A percentile compares a stretch with the other conserved stretches of the same genome.
Conservation (phyloP, 64 coral and sea anemone genomes). For the Orbicella faveolata region DNA sequence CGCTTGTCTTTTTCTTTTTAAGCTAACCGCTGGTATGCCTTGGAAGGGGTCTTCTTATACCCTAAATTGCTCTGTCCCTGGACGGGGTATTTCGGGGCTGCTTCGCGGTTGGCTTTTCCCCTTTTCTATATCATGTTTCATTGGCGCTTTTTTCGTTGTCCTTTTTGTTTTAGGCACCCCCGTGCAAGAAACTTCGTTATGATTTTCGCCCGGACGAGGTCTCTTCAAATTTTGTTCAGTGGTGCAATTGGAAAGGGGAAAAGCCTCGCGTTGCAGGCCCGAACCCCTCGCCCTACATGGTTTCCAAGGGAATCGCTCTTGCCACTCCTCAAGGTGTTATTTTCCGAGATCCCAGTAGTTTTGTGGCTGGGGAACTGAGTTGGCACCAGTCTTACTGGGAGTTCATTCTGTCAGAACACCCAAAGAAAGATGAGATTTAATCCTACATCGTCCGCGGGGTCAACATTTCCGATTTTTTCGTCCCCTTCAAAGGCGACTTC, state of each 20-base stretch:
- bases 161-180: conserved; percentile 6
- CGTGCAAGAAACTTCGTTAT: conserved; percentile 1
- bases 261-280: background rate
- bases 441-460: background rate
- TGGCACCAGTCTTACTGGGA: background rate
- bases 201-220: background rate
- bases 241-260: conserved; percentile 22
- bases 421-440: background rate
- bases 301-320: background rate
- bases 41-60: conserved; percentile 22
- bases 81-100: conserved; percentile 56
- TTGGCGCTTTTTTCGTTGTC: conserved; percentile 29
- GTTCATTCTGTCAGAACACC: background rate
- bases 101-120: conserved; percentile 34
- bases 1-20: background rate
- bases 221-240: background rate
- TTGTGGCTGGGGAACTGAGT: conserved; percentile 20
- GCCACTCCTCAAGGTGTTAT: background rate
- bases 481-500: background rate
- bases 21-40: background rate
- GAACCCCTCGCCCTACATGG: background rate
- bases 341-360: background rate
- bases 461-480: background rate
- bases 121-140: conserved; percentile 8
- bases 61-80: conserved; percentile 34